Base-by-base conservation (phyloP, 2,888 invertebrate species). In the Tipula unca region DNA sequence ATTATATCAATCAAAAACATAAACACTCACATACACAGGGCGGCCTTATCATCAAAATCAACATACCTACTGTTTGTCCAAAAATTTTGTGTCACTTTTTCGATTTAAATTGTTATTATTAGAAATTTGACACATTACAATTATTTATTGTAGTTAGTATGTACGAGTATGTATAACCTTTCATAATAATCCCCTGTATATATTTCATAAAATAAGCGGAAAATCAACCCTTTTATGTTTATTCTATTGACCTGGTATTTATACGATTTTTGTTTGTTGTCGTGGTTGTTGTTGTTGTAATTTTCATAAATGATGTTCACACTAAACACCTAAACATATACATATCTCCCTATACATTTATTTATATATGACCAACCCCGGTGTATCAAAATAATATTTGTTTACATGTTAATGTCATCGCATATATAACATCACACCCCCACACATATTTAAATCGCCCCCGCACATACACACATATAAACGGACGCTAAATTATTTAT, bases 111-210 rank as follows among this genome's bases (percentile, higher is more conserved):
- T 10, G 69, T 69, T 69, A 13, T 69, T 69, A 69, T 69, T 69
- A 69, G 25, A 69, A 69, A 69, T 69, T 69, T 69, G 69, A 69
- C 69, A 69, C 69, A 69, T 69, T 69, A 69, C 69, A 69, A 69
- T 69, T 69, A 69, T 69, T 25, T 69, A 69, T 69, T 69, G 48
- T 48, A n/a, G n/a, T n/a, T n/a, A n/a, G n/a, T n/a, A n/a, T n/a
- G n/a, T n/a, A n/a, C n/a, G n/a, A n/a, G n/a, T n/a, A n/a, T n/a
- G n/a, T n/a, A n/a, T n/a, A 69, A 25, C 69, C 48, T 48, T 48
- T 48, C 48, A 48, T 48, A 48, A 48, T 48, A 48, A 48, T 48
- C 48, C 25, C 69, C 69, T 25, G 69, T 69, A 69, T 6, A 32
- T 6, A 32, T 6, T 48, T 48, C 17, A n/a, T 17, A 48, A 5